phyloP scores from a whole-genome alignment of 2,888 invertebrate species.

The Ariolimax columbianus region DNA sequence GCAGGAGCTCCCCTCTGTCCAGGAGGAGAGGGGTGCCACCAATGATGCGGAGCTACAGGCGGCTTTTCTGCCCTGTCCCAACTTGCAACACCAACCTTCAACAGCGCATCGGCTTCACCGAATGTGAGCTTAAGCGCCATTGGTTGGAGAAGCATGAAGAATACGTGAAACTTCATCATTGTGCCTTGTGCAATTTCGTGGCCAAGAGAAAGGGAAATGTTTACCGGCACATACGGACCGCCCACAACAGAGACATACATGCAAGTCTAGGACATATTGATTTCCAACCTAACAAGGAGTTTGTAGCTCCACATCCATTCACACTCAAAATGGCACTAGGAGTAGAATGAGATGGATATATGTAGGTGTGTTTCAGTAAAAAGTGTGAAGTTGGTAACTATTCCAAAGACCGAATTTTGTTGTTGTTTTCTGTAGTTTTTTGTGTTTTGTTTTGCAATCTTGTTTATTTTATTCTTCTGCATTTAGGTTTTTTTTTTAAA shows the following conservation, averaged over 20 bases:
- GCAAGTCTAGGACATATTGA: slow-evolving; percentile 1
- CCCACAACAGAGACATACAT: slow-evolving; percentile 27
- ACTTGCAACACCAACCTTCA: slow-evolving; percentile 28
- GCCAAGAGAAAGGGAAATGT: slow-evolving; percentile 43
- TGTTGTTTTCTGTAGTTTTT: neutral
- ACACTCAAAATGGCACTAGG: slow-evolving; percentile 37
- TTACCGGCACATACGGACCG: slow-evolving; percentile 33
- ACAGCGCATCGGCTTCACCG: slow-evolving; percentile 41
- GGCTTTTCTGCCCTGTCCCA: slow-evolving; percentile 49
- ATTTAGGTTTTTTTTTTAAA: no score
- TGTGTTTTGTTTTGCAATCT: neutral
- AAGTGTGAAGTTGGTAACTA: neutral
- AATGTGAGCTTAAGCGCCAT: slow-evolving; percentile 48
- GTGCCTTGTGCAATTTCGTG: slow-evolving; percentile 33
- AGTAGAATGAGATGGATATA: neutral
- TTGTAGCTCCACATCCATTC: slow-evolving; percentile 39
- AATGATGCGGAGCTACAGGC: slow-evolving; percentile 20
- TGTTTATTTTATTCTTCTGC: neutral
- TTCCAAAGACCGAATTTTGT: no score
- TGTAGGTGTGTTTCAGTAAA: neutral
- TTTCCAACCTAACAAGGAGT: slow-evolving; percentile 39
- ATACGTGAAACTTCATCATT: slow-evolving; percentile 38
- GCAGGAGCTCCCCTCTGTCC: slow-evolving; percentile 1
- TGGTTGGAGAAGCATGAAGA: slow-evolving; percentile 48
- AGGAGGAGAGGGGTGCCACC: slow-evolving; percentile 19